phyloP scores from a whole-genome alignment of 2,888 invertebrate species.

The Noctua pronuba region DNA sequence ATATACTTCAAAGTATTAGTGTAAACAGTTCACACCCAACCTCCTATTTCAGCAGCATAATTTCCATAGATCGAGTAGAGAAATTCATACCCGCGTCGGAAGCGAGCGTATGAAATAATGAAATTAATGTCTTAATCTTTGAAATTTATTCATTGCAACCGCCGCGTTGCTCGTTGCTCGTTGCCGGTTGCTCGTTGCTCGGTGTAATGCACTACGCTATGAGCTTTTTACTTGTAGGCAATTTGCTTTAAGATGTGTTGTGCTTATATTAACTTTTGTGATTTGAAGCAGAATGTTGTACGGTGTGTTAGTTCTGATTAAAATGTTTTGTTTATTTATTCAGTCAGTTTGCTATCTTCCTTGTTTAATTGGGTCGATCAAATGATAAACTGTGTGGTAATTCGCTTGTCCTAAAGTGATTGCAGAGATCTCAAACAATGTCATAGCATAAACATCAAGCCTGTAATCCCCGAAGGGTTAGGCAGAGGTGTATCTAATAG shows the following conservation, averaged over 20 bases:
- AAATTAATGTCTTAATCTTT: conserved; percentile 81
- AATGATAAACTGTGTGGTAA: neutral
- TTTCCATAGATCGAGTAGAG: conserved; percentile 53
- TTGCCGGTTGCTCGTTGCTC: conserved; percentile 43
- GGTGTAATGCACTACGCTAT: conserved; percentile 58
- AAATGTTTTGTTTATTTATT: neutral
- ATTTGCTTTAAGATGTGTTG: conserved; percentile 49
- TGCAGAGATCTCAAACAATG: too few relatives aligned
- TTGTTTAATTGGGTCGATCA: neutral
- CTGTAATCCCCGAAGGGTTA: too few relatives aligned
- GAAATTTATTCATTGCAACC: conserved; percentile 79
- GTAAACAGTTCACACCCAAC: conserved; percentile 31
- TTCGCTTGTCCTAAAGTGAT: neutral
- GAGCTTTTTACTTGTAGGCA: conserved; percentile 51
- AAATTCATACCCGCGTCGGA: conserved; percentile 61
- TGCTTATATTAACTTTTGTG: conserved; percentile 30
- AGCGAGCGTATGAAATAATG: conserved; percentile 70
- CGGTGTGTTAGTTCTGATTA: conserved; percentile 10
- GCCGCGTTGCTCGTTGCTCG: conserved; percentile 48
- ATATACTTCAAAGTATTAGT: conserved; percentile 27
- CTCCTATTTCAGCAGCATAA: conserved; percentile 39
- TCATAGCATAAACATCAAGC: too few relatives aligned
- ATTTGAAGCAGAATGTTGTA: neutral
- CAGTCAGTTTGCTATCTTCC: neutral
- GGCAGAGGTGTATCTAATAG: too few relatives aligned